Base-by-base conservation (phyloP, 2,888 invertebrate genomes). In the Trichopria drosophilae region DNA sequence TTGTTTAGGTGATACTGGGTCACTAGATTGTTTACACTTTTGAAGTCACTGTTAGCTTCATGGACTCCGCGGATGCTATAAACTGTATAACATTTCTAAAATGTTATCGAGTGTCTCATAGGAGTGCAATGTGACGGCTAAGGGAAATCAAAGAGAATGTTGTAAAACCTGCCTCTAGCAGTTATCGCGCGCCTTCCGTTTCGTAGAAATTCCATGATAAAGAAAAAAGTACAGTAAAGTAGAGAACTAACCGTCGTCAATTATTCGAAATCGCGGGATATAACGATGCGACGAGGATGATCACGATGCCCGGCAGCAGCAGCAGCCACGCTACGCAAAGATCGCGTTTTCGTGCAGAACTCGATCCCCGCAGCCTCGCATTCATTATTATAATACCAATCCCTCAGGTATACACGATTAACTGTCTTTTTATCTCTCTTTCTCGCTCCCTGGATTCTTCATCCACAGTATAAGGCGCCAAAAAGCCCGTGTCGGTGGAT, bases 331-430 rank as follows among this genome's bases (percentile, higher is more conserved):
- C 54, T 58, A 53, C 61, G 54, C 52, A 57, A 58, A 53, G 61
- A 62, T 62, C 60, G 56, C 59, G 64, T 57, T 61, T 60, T 65
- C 66, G 66, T 67, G 66, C 62, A 50, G 56, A 51, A 56, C 51
- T 36, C 23, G 57, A 60, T 58, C 53, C 46, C 52, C 39, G 47
- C 32, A 48, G 51, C 59, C 53, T 61, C 61, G 53, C 26, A 24
- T 12, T 24, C 39, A 58, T 57, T 59, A 58, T 58, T 59, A 56
- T 60, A 62, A 61, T 59, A 47, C 47, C 50, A 51, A 55, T 53
- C 36, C 12, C 28, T 53, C 41, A n/a, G n/a, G n/a, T n/a, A n/a
- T n/a, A n/a, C n/a, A n/a, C n/a, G n/a, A 37, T 48, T 58, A 59
- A 50, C 47, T 10, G 22, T 24, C 15, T 29, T n/a, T 44, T 19